These are phyloP conservation scores for Pangasius krempfi DNA, from an alignment of 2,797 vertebrate genomes.

Conservation along the genomic window DNA sequence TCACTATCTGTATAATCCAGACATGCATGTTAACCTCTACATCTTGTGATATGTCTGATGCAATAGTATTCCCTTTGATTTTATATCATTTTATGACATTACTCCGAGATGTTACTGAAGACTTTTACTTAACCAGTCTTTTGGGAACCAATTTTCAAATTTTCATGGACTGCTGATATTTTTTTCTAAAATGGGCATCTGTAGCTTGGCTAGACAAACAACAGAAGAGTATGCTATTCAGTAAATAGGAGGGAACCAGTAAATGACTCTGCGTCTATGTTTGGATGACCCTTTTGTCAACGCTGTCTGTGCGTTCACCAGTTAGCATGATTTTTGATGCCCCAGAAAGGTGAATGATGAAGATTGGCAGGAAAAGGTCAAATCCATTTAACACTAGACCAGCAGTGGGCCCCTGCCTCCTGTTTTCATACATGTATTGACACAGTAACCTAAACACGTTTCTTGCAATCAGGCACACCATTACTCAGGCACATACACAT, in stretches of 20 bases:
- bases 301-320: not conserved
- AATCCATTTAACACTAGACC: not conserved
- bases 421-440: not conserved
- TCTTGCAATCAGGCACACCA: not conserved
- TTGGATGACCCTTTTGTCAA: not conserved
- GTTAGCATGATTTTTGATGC: not conserved
- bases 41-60: not conserved
- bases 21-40: not conserved
- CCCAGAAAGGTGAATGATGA: not conserved
- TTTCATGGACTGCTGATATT: not conserved
- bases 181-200: not conserved
- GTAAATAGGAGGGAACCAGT: not conserved
- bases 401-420: not conserved
- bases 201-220: not conserved
- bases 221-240: not conserved
- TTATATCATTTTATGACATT: not conserved
- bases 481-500: not conserved
- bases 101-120: not conserved
- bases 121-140: not conserved
- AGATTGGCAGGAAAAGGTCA: slow-evolving; percentile 4
- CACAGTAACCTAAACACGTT: not conserved
- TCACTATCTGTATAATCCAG: not conserved
- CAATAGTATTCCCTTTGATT: not conserved
- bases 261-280: not conserved
- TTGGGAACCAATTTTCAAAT: not conserved